phyloP scores from a whole-genome alignment of 2,113 vertebrate species.

The Perca schrenkii region DNA sequence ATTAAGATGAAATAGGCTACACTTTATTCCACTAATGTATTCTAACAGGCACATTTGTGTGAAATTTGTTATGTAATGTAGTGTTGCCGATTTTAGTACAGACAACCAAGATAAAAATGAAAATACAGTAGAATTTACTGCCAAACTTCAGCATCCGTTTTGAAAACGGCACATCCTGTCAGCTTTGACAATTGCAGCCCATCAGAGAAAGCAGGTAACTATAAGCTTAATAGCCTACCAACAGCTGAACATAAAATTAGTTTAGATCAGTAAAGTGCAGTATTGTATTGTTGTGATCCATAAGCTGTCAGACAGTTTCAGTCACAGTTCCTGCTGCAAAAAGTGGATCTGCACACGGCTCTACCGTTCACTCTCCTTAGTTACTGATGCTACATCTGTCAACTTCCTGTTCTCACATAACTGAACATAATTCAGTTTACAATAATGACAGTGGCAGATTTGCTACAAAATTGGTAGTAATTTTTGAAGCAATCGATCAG shows the following conservation, averaged over 20 bases:
- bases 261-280: not conserved
- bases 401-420: not conserved
- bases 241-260: not conserved
- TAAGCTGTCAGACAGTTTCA: not conserved
- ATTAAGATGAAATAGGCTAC: not conserved
- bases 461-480: not conserved
- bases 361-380: not conserved
- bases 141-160: not conserved
- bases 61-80: not conserved
- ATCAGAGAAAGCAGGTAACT: constrained; percentile 17
- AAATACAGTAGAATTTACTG: not conserved
- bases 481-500: too few relatives aligned
- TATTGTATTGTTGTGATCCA: not conserved
- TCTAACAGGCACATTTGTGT: too few relatives aligned
- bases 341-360: not conserved
- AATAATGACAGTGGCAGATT: not conserved
- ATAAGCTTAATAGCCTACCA: not conserved
- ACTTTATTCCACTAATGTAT: not conserved
- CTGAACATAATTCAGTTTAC: not conserved
- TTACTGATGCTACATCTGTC: not conserved
- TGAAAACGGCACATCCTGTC: not conserved
- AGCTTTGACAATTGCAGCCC: constrained; percentile 1
- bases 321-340: not conserved
- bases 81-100: not conserved
- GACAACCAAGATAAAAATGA: not conserved